A percentile compares a stretch with the other conserved stretches of the same genome.
These are phyloP conservation scores for Melanogrammus aeglefinus DNA, from an alignment of 2,797 vertebrate genomes.

Conservation along the genomic window DNA sequence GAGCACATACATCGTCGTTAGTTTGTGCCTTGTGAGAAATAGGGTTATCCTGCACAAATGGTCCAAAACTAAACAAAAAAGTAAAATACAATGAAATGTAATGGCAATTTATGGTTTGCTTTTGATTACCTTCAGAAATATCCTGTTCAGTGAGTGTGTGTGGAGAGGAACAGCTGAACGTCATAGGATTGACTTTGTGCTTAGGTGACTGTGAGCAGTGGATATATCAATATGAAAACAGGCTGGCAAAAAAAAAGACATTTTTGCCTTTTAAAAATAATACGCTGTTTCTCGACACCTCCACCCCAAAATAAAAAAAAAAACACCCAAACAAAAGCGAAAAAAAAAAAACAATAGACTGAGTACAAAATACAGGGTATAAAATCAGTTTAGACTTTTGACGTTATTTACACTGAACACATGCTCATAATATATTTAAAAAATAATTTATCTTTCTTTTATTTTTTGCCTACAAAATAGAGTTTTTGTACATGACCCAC, in stretches of 20 bases:
- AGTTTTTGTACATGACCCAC: conserved; percentile 74
- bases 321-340: conserved; percentile 53
- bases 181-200: conserved; percentile 69
- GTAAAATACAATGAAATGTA: conserved; percentile 30
- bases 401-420: conserved; percentile 80
- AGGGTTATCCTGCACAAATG: conserved; percentile 19
- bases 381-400: conserved; percentile 75
- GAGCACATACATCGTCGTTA: conserved; percentile 8
- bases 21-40: conserved; percentile 22
- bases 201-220: conserved; percentile 53
- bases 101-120: conserved; percentile 42
- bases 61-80: conserved; percentile 45
- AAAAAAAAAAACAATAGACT: conserved; percentile 51
- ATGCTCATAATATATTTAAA: conserved; percentile 76
- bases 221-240: conserved; percentile 44
- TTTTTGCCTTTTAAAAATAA: conserved; percentile 39
- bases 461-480: conserved; percentile 73
- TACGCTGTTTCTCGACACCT: conserved; percentile 65
- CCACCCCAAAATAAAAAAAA: conserved; percentile 58
- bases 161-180: conserved; percentile 22
- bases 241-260: conserved; percentile 41
- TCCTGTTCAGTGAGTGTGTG: conserved; percentile 25
- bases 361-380: conserved; percentile 72
- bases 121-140: conserved; percentile 38
- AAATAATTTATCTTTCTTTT: conserved; percentile 79